Evolutionary conservation across 1,140 invertebrate genomes (phyloP).

Genomic region (Tetraneura akinire): DNA sequence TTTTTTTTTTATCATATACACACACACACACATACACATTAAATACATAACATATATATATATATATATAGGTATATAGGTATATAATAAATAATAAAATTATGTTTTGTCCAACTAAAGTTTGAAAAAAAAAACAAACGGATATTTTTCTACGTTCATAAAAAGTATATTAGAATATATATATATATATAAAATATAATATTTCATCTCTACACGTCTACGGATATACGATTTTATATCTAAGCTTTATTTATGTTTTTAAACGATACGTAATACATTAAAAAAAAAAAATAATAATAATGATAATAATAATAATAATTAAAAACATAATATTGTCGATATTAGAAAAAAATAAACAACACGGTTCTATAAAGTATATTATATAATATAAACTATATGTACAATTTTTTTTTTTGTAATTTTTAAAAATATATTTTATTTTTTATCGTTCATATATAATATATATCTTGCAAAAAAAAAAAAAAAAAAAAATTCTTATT

Average conservation of each 20-base stretch:
- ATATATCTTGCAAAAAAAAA: constrained; percentile 1
- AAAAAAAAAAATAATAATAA: too few relatives aligned
- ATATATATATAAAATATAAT: background rate
- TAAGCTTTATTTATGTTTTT: too few relatives aligned
- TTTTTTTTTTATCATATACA: too few relatives aligned
- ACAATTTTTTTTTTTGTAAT: constrained; percentile 14
- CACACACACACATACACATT: too few relatives aligned
- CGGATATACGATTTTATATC: too few relatives aligned
- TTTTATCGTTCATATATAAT: constrained; percentile 5
- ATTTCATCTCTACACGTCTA: constrained; percentile 30
- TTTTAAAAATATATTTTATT: background rate
- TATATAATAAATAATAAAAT: too few relatives aligned
- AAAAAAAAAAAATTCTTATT: constrained; percentile 22
- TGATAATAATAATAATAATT: background rate
- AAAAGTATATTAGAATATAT: background rate
- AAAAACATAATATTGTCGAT: constrained; percentile 44
- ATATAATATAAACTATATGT: constrained; percentile 39
- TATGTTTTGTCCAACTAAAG: constrained; percentile 5
- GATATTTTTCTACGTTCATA: background rate
- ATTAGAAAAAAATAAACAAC: constrained; percentile 42
- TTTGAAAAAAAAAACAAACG: too few relatives aligned
- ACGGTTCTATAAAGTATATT: constrained; percentile 27
- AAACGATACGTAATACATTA: background rate
- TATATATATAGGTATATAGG: constrained; percentile 7
- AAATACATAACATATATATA: background rate